Conservation (phyloP, 2,113 vertebrate genomes). For the Gracilinanus agilis region DNA sequence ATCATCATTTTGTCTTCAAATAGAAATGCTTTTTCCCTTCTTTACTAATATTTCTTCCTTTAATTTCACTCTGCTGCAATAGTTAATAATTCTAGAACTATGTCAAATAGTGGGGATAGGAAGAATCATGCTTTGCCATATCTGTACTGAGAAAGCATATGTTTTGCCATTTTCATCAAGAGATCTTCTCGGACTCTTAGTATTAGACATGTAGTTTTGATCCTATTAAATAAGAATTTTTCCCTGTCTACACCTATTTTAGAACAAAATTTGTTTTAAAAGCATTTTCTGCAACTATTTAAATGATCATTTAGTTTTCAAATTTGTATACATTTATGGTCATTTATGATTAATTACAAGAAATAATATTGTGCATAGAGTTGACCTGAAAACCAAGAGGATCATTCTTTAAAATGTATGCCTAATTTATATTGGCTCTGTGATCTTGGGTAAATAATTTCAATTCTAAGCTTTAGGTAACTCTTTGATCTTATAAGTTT, state of each 20-base stretch:
- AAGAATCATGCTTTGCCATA: background rate
- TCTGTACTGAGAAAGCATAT: background rate
- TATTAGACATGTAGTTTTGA: background rate
- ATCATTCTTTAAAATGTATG: background rate
- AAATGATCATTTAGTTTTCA: background rate
- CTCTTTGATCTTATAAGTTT: background rate
- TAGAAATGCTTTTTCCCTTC: background rate
- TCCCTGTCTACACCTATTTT: background rate
- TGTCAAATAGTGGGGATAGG: background rate
- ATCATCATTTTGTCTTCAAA: background rate
- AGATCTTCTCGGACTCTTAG: background rate
- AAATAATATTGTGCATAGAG: background rate
- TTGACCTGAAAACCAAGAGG: background rate
- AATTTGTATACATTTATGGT: background rate
- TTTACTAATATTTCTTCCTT: background rate
- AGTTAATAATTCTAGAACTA: background rate
- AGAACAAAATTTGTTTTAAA: background rate
- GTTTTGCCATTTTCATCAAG: background rate
- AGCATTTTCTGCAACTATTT: background rate
- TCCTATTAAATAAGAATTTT: background rate
- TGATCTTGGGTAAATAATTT: background rate
- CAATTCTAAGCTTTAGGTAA: background rate
- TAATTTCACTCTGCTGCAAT: background rate
- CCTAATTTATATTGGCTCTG: background rate
- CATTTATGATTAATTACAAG: background rate